These are phyloP conservation scores for Eupithecia subfuscata DNA, from an alignment of 2,888 invertebrate genomes.

Conservation along the genomic window DNA sequence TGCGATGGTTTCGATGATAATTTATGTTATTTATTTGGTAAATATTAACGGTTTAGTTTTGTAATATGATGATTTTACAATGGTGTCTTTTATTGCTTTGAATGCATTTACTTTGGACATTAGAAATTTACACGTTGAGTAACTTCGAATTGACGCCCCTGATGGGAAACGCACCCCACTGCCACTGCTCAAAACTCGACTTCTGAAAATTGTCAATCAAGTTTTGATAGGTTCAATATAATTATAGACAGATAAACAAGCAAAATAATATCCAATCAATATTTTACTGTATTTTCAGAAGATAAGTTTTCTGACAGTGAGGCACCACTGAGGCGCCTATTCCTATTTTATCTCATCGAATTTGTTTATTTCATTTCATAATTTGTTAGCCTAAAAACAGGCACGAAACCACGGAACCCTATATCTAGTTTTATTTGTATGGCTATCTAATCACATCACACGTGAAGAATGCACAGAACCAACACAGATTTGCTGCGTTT, in stretches of 20 bases:
- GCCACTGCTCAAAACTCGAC: no score
- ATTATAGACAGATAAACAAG: no score
- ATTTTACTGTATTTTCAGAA: no score
- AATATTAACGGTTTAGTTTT: neutral
- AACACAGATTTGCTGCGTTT: constrained; percentile 65
- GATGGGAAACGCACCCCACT: no score
- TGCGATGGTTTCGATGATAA: constrained; percentile 31
- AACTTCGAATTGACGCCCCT: no score
- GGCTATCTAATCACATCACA: constrained; percentile 38
- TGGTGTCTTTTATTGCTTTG: neutral
- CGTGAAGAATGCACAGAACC: constrained; percentile 55
- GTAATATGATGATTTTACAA: neutral
- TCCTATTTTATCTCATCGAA: neutral
- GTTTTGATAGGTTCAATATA: no score
- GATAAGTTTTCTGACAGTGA: no score
- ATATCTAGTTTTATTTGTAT: constrained; percentile 12
- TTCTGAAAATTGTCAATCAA: no score
- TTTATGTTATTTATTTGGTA: constrained; percentile 5
- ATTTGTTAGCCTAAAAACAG: neutral
- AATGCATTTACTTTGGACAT: neutral
- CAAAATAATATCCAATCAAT: no score
- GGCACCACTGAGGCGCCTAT: neutral
- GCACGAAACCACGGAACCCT: neutral
- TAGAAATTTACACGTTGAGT: no score
- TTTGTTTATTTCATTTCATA: no score